Evolutionary conservation across 2,113 vertebrate genomes (phyloP).

Genomic region (Noctilio leporinus): DNA sequence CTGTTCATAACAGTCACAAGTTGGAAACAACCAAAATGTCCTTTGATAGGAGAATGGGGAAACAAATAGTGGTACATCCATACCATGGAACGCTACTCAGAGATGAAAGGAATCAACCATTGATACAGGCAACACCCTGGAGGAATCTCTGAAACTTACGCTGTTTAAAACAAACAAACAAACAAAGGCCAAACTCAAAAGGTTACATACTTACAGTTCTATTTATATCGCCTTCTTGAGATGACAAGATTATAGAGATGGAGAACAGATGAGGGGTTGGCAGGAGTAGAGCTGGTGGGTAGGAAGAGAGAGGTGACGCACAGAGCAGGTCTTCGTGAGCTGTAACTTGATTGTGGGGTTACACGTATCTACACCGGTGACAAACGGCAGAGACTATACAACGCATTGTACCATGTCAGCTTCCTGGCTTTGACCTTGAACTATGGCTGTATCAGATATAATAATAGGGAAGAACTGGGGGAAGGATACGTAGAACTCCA

Average conservation of each 20-base stretch:
- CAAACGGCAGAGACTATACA: rapidly evolving
- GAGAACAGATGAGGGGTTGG: not conserved
- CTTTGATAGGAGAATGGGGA: not conserved
- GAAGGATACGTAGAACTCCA: not conserved
- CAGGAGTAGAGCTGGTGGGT: not conserved
- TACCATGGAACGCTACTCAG: rapidly evolving
- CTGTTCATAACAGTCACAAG: not conserved
- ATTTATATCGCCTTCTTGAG: not conserved
- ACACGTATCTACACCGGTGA: rapidly evolving
- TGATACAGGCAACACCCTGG: rapidly evolving
- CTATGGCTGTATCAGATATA: rapidly evolving
- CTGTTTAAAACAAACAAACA: not conserved
- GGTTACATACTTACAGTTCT: not conserved
- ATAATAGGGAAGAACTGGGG: not conserved
- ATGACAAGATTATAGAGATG: not conserved
- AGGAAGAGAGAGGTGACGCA: too few relatives aligned
- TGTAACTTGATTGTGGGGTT: not conserved
- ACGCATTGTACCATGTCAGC: rapidly evolving
- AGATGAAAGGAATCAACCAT: rapidly evolving
- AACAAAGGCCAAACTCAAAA: not conserved
- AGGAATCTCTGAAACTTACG: not conserved
- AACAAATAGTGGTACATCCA: rapidly evolving
- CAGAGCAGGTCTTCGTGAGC: not conserved
- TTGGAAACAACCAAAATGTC: not conserved
- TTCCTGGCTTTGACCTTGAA: not conserved